These are phyloP conservation scores for Urocolius indicus DNA, from an alignment of 2,113 vertebrate genomes.

Conservation along the genomic window DNA sequence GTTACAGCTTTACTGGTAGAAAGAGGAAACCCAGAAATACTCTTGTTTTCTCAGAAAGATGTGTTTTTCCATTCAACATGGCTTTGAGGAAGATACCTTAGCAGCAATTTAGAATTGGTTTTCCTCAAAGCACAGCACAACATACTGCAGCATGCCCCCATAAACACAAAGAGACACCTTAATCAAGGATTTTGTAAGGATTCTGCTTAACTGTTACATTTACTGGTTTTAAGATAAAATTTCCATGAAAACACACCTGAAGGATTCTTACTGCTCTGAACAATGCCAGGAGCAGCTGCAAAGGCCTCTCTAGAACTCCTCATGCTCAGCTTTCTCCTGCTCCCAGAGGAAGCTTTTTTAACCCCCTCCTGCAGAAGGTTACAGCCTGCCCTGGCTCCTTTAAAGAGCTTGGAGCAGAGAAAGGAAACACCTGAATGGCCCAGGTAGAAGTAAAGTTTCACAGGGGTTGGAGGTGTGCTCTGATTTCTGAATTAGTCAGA, in stretches of 20 bases:
- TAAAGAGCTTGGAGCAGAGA: not conserved
- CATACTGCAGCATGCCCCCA: not conserved
- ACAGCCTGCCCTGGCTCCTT: not conserved
- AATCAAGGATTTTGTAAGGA: too few relatives aligned
- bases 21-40: not conserved
- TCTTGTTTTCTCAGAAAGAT: not conserved
- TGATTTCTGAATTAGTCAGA: not conserved
- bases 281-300: conserved; percentile 14
- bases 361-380: not conserved
- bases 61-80: not conserved
- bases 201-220: too few relatives aligned
- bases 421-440: fast-evolving
- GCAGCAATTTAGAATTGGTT: not conserved
- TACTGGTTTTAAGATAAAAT: not conserved
- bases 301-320: not conserved
- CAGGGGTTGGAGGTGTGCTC: not conserved
- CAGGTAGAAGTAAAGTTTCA: not conserved
- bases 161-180: not conserved
- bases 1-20: not conserved
- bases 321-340: not conserved
- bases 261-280: not conserved
- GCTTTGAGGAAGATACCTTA: not conserved
- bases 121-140: conserved; percentile 1
- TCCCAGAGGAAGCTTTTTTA: not conserved
- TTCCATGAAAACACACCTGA: not conserved